phyloP scores from a whole-genome alignment of 1,140 invertebrate genomes.

The Melanaphis sacchari region DNA sequence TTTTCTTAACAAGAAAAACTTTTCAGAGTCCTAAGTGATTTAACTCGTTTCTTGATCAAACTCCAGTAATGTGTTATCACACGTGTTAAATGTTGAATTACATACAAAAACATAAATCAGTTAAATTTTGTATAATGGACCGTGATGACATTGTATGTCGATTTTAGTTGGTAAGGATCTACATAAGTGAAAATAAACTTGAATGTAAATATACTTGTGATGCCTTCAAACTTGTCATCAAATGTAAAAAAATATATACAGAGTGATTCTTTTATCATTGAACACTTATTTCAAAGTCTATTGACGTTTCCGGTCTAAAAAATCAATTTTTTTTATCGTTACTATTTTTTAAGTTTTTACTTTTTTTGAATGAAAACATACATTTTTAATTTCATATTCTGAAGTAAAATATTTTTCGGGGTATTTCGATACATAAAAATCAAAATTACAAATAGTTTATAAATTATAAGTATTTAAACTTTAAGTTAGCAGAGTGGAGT shows the following conservation, averaged over 20 bases:
- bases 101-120: background rate
- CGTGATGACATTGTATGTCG: background rate
- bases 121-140: background rate
- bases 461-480: too few relatives aligned
- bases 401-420: too few relatives aligned
- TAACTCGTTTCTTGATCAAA: conserved; percentile 27
- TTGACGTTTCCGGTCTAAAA: too few relatives aligned
- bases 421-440: too few relatives aligned
- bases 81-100: background rate
- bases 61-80: background rate
- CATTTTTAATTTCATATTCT: too few relatives aligned
- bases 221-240: background rate
- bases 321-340: too few relatives aligned
- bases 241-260: background rate
- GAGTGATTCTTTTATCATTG: too few relatives aligned
- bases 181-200: background rate
- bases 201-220: conserved; percentile 9
- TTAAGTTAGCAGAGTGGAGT: too few relatives aligned
- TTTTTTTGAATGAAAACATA: too few relatives aligned
- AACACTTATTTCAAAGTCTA: too few relatives aligned
- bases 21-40: background rate
- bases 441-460: too few relatives aligned
- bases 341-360: too few relatives aligned
- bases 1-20: background rate
- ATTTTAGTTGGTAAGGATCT: background rate